Percentiles rank a stretch among this genome's conserved stretches.
Conservation (phyloP, 2,797 vertebrate species). For the Phalloptychus januarius region DNA sequence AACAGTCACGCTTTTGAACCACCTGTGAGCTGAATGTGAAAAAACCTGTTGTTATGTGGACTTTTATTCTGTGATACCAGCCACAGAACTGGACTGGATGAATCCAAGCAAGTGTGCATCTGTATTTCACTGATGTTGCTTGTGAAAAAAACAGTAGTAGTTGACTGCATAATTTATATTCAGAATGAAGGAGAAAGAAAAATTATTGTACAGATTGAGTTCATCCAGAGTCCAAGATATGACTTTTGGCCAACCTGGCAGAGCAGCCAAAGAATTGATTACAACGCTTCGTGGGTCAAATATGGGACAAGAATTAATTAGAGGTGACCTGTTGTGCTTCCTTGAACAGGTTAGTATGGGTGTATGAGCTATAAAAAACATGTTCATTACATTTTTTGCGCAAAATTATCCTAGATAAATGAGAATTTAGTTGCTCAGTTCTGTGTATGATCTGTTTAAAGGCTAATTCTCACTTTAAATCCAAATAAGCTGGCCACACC, state of each 20-base stretch:
- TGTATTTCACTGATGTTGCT: not conserved
- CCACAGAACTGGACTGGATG: not conserved
- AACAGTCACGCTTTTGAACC: slow-evolving; percentile 25
- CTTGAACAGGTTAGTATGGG: too few species aligned
- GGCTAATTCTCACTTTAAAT: too few species aligned
- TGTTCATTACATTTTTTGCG: too few species aligned
- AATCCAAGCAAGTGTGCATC: not conserved
- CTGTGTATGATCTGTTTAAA: too few species aligned
- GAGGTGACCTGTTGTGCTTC: not conserved
- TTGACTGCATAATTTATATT: not conserved
- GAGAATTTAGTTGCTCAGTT: too few species aligned
- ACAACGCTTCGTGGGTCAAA: not conserved
- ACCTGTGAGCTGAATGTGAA: slow-evolving; percentile 12
- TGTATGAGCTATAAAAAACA: too few species aligned
- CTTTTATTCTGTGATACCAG: slow-evolving; percentile 1
- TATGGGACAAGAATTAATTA: slow-evolving; percentile 1
- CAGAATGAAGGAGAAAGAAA: not conserved
- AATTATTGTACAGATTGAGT: slow-evolving; percentile 22
- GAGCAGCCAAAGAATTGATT: slow-evolving; percentile 4
- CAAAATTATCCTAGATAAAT: too few species aligned
- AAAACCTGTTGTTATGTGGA: not conserved
- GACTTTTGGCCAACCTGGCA: slow-evolving; percentile 14
- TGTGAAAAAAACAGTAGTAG: slow-evolving; percentile 7
- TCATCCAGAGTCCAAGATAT: slow-evolving; percentile 25
- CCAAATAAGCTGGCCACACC: too few species aligned